A percentile compares a stretch with the other conserved stretches of the same genome.
phyloP scores from a whole-genome alignment of 1,140 invertebrate species.

The Aphaenogaster ashmeadi region DNA sequence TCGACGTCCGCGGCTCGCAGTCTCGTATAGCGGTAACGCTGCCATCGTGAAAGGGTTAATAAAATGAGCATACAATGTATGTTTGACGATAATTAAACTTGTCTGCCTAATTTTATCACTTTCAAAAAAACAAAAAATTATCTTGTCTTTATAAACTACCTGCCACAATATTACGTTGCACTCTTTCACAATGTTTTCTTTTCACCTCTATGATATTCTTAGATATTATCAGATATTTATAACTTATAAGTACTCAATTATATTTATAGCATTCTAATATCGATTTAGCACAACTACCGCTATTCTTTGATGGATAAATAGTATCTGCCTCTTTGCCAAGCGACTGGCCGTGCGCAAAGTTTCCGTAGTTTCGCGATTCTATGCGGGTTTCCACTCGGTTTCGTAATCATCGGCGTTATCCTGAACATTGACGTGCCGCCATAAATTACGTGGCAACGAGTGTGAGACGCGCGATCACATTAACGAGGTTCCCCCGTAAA shows the following conservation, averaged over 20 bases:
- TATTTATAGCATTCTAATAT: constrained; percentile 19
- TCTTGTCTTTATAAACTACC: too few species aligned
- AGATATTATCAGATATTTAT: background rate
- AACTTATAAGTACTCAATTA: background rate
- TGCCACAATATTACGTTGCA: background rate
- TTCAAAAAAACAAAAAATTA: too few species aligned
- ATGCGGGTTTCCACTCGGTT: background rate
- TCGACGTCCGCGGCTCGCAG: too few species aligned
- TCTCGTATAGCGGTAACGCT: too few species aligned
- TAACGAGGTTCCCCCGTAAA: constrained; percentile 71
- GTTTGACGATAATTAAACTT: too few species aligned
- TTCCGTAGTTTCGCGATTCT: constrained; percentile 33
- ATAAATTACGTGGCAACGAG: constrained; percentile 51
- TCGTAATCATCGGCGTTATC: constrained; percentile 46
- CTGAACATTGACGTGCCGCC: constrained; percentile 19
- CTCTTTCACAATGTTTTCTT: background rate
- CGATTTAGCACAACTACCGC: background rate
- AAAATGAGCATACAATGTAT: too few species aligned
- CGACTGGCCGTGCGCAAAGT: constrained; percentile 14
- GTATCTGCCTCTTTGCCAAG: background rate
- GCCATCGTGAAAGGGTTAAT: too few species aligned
- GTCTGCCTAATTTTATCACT: too few species aligned
- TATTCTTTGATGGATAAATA: background rate
- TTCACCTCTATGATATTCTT: background rate
- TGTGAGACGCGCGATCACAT: constrained; percentile 28